phyloP scores from a whole-genome alignment of 2,797 vertebrate species.

The Acanthurus lineatus region DNA sequence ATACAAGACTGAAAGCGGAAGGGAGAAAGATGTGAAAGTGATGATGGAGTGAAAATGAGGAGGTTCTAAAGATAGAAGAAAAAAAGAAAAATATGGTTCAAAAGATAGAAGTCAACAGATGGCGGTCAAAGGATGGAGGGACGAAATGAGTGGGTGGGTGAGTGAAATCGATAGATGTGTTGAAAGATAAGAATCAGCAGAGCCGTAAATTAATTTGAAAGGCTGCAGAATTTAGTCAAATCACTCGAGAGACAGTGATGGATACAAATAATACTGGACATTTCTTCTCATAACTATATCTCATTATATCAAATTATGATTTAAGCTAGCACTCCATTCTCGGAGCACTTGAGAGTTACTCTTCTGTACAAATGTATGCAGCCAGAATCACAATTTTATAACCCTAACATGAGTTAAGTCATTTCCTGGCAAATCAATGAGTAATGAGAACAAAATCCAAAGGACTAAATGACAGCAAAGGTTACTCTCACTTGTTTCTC shows the following conservation, averaged over 20 bases:
- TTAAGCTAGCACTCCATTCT: conserved; percentile 34
- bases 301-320: conserved; percentile 67
- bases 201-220: conserved; percentile 63
- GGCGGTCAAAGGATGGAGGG: conserved; percentile 22
- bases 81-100: not conserved
- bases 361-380: not conserved
- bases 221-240: conserved; percentile 43
- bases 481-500: not conserved
- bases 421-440: not conserved
- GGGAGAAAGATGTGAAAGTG: conserved; percentile 15
- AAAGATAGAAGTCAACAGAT: conserved; percentile 22
- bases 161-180: conserved; percentile 27
- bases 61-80: not conserved
- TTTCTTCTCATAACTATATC: conserved; percentile 54
- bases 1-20: conserved; percentile 35
- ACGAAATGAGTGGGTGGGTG: conserved; percentile 21
- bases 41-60: conserved; percentile 21
- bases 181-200: conserved; percentile 21
- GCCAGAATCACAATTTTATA: not conserved
- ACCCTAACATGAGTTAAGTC: not conserved
- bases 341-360: conserved; percentile 31
- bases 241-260: conserved; percentile 50
- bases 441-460: not conserved
- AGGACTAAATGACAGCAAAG: not conserved
- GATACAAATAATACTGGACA: conserved; percentile 56